These are phyloP conservation scores for Scolanthus callimorphus DNA, from an alignment of 92 coral and sea anemone species.

Conservation along the genomic window DNA sequence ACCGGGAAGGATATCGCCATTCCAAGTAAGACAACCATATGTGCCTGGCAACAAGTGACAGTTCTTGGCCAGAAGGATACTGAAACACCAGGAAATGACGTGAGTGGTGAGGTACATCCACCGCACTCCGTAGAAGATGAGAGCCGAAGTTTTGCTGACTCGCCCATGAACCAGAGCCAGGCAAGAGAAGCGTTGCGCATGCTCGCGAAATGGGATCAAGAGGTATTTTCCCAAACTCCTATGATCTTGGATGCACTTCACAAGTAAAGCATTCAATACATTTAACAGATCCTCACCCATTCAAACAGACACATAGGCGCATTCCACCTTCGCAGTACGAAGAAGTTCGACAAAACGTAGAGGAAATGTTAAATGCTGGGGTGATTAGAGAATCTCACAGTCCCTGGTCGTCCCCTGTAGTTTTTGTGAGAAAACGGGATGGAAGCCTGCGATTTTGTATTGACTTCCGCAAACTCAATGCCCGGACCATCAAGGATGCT, in stretches of 20 bases:
- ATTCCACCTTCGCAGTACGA: slow-evolving; percentile 16
- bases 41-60: slow-evolving; percentile 11
- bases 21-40: slow-evolving; percentile 4
- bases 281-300: slow-evolving; percentile 4
- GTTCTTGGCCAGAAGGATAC: slow-evolving; percentile 2
- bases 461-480: slow-evolving; percentile 7
- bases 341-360: slow-evolving; percentile 8
- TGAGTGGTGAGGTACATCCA: too few species aligned
- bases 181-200: slow-evolving; percentile 6
- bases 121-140: too few species aligned
- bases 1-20: slow-evolving; percentile 1
- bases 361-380: too few species aligned
- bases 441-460: slow-evolving; percentile 14
- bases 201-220: slow-evolving; percentile 7
- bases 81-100: slow-evolving; percentile 8
- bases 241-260: slow-evolving; percentile 10
- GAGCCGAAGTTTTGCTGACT: not conserved
- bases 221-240: slow-evolving; percentile 10
- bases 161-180: slow-evolving; percentile 6
- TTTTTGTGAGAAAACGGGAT: slow-evolving; percentile 16
- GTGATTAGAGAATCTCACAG: too few species aligned
- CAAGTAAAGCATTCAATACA: slow-evolving; percentile 1
- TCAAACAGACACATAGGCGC: slow-evolving; percentile 15
- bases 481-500: slow-evolving; percentile 12
- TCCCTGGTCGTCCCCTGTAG: too few species aligned